Evolutionary conservation across 2,113 vertebrate genomes (phyloP), one percentile per base, ranked within the genome.

Genomic region (Oryzias javanicus): DNA sequence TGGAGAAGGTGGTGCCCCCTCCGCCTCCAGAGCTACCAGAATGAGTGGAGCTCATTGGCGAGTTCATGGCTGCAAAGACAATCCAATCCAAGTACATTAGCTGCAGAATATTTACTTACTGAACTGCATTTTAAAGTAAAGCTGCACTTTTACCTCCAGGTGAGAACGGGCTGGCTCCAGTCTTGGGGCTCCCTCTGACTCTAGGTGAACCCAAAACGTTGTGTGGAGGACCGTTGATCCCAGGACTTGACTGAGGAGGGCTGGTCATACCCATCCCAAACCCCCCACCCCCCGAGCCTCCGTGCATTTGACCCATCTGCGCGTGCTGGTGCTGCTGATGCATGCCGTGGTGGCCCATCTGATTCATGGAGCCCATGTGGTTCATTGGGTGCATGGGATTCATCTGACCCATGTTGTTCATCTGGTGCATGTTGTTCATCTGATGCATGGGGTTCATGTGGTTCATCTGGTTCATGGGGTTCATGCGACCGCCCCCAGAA

Each of bases 171-270:
- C 94, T 94, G 8, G 94, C 90, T 52, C 82, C 92, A 88, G 95
- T 95, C 89, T 98, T 98, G 35, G 97, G 96, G 82, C 97, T 98
- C 50, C 92, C 94, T 59, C 95, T 88, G 84, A 94, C 93, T 73
- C 95, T 92, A 60, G 96, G 94, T 16, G 97, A 98, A 54, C 95
- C 90, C 90, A 99, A 94, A 60, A 97, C 85, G 55, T 90, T 96
- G 79, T 95, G 95, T 25, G 94, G 94, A 59, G 64, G 89, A 44
- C 89, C 88, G 52, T 89, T 91, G 56, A 98, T 92, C 42, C 94
- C 93, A 13, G 95, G 94, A 80, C 94, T 95, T 42, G 92, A 91
- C 18, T 94, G 96, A 0, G 95, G 91, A 7, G 97, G 95, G 55
- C 95, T 98, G 8, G 88, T 95, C 89, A 97, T 94, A 61, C 76